Evolutionary conservation across 64 coral and sea anemone genomes (phyloP).

Genomic region (Stichodactyla mertensii): DNA sequence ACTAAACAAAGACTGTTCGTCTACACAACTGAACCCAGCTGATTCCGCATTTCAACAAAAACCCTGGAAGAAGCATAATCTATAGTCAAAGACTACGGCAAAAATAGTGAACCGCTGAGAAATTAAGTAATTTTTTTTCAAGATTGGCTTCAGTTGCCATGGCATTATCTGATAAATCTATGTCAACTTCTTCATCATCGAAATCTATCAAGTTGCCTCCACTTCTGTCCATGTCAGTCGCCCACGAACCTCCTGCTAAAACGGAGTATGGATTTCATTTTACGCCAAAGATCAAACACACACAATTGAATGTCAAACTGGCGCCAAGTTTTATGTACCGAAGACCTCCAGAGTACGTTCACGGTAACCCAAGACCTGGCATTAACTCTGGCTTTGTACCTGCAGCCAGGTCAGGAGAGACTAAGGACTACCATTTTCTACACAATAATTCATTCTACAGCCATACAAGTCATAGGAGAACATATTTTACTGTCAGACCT

Average conservation of each 20-base stretch:
- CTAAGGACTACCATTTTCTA: constrained; percentile 52
- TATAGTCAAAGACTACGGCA: too few species aligned
- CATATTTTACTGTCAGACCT: constrained; percentile 77
- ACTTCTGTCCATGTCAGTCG: constrained; percentile 62
- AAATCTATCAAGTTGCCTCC: constrained; percentile 37
- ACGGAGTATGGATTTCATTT: constrained; percentile 72
- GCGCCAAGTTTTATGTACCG: constrained; percentile 85
- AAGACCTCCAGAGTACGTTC: constrained; percentile 44
- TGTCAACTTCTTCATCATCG: not conserved
- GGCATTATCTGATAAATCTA: not conserved
- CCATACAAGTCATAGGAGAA: constrained; percentile 16
- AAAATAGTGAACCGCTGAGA: too few species aligned
- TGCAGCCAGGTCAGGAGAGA: constrained; percentile 40
- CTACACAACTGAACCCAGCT: too few species aligned
- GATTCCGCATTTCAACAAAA: too few species aligned
- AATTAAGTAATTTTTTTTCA: not conserved
- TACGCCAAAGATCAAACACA: constrained; percentile 69
- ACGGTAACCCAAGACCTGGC: constrained; percentile 28
- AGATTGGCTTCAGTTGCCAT: not conserved
- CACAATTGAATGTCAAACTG: constrained; percentile 57
- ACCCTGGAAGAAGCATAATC: too few species aligned
- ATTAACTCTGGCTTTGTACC: constrained; percentile 65
- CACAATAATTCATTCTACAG: constrained; percentile 83
- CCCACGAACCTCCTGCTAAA: constrained; percentile 7
- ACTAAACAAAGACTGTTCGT: too few species aligned